Conservation (phyloP, 2,797 vertebrate species). For the Gila robusta region DNA sequence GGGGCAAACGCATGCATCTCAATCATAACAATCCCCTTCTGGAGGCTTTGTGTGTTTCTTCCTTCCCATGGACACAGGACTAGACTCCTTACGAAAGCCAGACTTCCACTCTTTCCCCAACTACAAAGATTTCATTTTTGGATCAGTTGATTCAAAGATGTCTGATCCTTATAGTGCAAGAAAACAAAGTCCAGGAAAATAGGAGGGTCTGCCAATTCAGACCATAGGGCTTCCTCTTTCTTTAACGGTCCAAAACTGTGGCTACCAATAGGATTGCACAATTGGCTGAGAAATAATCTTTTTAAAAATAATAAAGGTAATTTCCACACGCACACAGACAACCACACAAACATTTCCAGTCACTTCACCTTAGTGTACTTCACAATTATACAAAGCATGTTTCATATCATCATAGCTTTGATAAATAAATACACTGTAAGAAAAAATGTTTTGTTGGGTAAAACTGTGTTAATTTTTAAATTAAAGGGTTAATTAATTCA, state of each 20-base stretch:
- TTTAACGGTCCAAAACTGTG: slow-evolving; percentile 53
- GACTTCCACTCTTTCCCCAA: slow-evolving; percentile 63
- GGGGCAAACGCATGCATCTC: slow-evolving; percentile 44
- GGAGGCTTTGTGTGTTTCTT: slow-evolving; percentile 64
- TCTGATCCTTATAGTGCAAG: slow-evolving; percentile 67
- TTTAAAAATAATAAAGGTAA: slow-evolving; percentile 38
- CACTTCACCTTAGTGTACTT: neutral
- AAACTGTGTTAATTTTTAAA: neutral
- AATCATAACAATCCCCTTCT: slow-evolving; percentile 60
- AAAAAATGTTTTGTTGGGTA: neutral
- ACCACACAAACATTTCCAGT: neutral
- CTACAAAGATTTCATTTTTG: slow-evolving; percentile 71
- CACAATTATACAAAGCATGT: neutral
- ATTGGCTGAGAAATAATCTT: slow-evolving; percentile 45
- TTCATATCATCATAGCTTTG: neutral
- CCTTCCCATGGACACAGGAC: slow-evolving; percentile 62
- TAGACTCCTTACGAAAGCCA: slow-evolving; percentile 59
- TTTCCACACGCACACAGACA: slow-evolving; percentile 31
- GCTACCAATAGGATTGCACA: slow-evolving; percentile 44
- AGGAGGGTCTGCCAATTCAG: slow-evolving; percentile 63
- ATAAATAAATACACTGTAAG: neutral
- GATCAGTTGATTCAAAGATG: slow-evolving; percentile 68
- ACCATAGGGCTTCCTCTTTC: slow-evolving; percentile 63
- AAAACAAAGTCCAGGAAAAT: slow-evolving; percentile 67
- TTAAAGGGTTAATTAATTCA: neutral